Evolutionary conservation across 2,888 invertebrate genomes (phyloP), one percentile per base, ranked within the genome.

Genomic region (Pilophorus perplexus): DNA sequence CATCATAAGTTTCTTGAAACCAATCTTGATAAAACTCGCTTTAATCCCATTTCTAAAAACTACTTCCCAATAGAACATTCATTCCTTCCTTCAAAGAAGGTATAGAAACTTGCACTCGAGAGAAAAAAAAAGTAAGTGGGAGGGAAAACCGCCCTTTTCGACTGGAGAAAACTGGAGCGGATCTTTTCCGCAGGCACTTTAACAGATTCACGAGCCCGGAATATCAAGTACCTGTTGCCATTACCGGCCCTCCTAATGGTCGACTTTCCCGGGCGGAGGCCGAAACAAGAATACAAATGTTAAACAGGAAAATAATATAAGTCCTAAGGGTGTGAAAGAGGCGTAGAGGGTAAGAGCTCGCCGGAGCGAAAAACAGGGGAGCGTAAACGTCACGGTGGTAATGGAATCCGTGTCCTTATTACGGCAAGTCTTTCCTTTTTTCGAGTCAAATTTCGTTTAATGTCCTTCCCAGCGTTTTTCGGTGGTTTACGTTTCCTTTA

Each of bases 201-300:
- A 59, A 27, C 42, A 23, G 42, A 42, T 59, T 40, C 42, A 42
- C 59, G 42, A n/a, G 42, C 18, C 25, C 27, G 40, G 59, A 59
- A 59, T 59, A 42, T 42, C 59, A 59, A 59, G 27, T 42, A 42
- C 59, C 59, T 22, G 23, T 59, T 25, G 59, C 59, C 59, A 59
- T 59, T 42, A 42, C 59, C n/a, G 25, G 59, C 40, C 37, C 23
- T 42, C 14, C 42, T 25, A 42, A 59, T 42, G 59, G 59, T 16
- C 12, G n/a, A 6, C 52, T 20, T 52, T 52, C 52, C 18, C 28
- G 28, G 27, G 28, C 18, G 23, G 27, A 52, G 52, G n/a, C 28
- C 18, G 14, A 28, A 28, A 52, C 52, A 52, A 14, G 52, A 52
- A 52, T 52, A 52, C 52, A 52, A 52, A 52, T 52, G 52, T 52